A percentile compares a stretch with the other conserved stretches of the same genome.
Evolutionary conservation across 1,140 invertebrate species (phyloP).

Genomic region (Saccostrea glomerata): DNA sequence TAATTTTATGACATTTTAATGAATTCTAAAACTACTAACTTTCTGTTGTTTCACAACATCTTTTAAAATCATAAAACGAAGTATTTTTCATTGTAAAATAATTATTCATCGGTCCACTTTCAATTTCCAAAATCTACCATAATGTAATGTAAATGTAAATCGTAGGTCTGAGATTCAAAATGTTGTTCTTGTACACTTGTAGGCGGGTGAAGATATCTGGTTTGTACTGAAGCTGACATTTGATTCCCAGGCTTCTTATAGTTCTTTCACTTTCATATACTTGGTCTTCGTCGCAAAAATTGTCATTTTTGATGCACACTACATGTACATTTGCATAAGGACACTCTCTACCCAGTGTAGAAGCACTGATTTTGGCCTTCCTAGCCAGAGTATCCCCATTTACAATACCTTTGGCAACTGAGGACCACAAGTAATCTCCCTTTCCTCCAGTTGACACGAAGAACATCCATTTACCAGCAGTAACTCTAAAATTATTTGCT

Average conservation of each 20-base stretch:
- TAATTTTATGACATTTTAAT: too few relatives aligned
- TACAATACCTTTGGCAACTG: conserved; percentile 55
- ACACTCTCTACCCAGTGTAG: neutral
- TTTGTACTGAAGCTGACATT: conserved; percentile 58
- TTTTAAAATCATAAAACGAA: neutral
- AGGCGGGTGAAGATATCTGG: conserved; percentile 62
- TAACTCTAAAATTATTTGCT: conserved; percentile 49
- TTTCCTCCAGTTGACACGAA: conserved; percentile 54
- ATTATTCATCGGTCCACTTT: neutral
- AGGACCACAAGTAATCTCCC: conserved; percentile 60
- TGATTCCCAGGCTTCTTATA: conserved; percentile 56
- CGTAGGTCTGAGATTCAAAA: conserved; percentile 53
- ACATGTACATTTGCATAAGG: conserved; percentile 48
- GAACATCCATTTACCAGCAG: conserved; percentile 62
- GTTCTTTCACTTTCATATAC: conserved; percentile 53
- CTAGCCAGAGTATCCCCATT: conserved; percentile 43
- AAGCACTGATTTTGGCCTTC: conserved; percentile 48
- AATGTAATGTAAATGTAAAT: conserved; percentile 55
- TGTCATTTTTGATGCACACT: conserved; percentile 57
- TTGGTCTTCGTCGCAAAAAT: conserved; percentile 57
- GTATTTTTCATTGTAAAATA: neutral
- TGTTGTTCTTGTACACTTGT: conserved; percentile 55
- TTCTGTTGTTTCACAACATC: neutral
- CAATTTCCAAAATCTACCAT: neutral
- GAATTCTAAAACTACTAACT: neutral